phyloP scores from a whole-genome alignment of 2,888 invertebrate genomes.

The Lymantria dispar region DNA sequence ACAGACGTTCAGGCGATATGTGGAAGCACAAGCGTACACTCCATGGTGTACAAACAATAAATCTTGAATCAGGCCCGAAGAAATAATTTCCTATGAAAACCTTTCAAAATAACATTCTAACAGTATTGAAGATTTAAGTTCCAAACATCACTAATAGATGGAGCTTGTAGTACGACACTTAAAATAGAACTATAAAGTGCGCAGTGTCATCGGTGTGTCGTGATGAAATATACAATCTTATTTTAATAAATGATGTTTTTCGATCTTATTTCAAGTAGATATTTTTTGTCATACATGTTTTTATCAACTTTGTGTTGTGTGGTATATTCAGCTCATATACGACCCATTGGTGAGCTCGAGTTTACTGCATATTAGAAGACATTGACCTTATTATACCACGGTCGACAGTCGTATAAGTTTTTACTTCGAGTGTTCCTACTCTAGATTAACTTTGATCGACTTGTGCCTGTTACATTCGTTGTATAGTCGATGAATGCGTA shows the following conservation, averaged over 20 bases:
- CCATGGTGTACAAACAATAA: conserved; percentile 55
- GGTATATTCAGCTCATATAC: no score
- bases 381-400: no score
- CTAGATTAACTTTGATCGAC: no score
- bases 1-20: conserved; percentile 75
- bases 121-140: conserved; percentile 1
- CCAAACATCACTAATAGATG: conserved; percentile 19
- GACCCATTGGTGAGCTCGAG: no score
- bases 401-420: no score
- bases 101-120: background rate
- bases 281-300: no score
- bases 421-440: no score
- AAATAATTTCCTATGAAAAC: conserved; percentile 9
- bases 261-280: no score
- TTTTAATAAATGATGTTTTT: background rate
- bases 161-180: conserved; percentile 15
- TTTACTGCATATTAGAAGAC: no score
- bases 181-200: conserved; percentile 3
- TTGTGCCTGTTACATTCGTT: no score
- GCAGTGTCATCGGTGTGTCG: conserved; percentile 11
- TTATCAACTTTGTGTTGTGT: no score
- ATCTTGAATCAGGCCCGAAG: conserved; percentile 25
- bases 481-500: no score
- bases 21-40: conserved; percentile 77
- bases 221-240: background rate